A percentile compares a stretch with the other conserved stretches of the same genome.
Evolutionary conservation across 2,113 vertebrate genomes (phyloP).

Genomic region (Drymodes brunneopygia): DNA sequence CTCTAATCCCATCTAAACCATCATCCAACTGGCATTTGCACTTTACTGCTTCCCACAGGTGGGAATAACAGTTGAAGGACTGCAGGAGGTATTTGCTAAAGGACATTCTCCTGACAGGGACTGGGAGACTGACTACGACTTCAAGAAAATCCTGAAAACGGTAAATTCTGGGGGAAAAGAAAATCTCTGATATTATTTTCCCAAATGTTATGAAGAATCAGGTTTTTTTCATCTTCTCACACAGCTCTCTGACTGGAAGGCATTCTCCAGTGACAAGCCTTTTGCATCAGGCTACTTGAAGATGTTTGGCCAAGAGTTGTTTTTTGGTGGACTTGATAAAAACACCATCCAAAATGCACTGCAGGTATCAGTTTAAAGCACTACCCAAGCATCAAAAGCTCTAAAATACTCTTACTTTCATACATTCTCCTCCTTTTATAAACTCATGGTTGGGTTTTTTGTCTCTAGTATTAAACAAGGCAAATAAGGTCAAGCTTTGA

Average conservation of each 20-base stretch:
- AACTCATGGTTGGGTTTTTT: background rate
- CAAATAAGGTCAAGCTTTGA: constrained; percentile 41
- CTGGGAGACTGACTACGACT: background rate
- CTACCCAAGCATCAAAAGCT: background rate
- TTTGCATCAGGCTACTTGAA: constrained; percentile 37
- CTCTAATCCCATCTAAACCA: background rate
- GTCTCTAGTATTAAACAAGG: background rate
- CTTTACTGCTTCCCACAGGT: constrained; percentile 36
- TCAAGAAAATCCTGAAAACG: constrained; percentile 36
- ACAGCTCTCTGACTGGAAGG: constrained; percentile 62
- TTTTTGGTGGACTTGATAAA: constrained; percentile 25
- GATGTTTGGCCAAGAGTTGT: constrained; percentile 58
- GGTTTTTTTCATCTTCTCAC: background rate
- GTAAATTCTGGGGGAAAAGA: background rate
- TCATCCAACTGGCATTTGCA: background rate
- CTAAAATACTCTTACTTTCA: background rate
- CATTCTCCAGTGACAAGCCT: constrained; percentile 23
- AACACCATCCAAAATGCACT: constrained; percentile 18
- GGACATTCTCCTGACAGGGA: background rate
- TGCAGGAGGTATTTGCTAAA: constrained; percentile 33
- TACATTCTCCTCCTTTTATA: background rate
- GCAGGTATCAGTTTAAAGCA: constrained; percentile 50
- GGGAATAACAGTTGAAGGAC: constrained; percentile 33
- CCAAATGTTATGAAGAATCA: background rate
- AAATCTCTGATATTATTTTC: background rate